Evolutionary conservation across 2,797 vertebrate genomes (phyloP), one percentile per base, ranked within the genome.

Genomic region (Pseudopleuronectes americanus): DNA sequence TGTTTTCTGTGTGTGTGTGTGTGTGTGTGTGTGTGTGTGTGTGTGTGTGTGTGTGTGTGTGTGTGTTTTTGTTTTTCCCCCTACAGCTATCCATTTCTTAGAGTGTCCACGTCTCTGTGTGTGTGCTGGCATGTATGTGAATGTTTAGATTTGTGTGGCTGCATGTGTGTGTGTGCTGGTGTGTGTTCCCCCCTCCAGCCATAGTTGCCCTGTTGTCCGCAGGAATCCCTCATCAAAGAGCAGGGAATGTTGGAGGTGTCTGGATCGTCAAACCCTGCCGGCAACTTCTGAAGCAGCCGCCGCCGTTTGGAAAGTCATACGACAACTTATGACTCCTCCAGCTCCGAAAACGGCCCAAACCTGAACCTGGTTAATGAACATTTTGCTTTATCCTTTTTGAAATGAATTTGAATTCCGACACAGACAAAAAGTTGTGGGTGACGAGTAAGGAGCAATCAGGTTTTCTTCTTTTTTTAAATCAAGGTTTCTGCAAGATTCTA

Each of bases 221-320:
- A 84, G 83, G 85, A 89, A 90, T 88, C 79, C 77, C 77, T 86
- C 85, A 89, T 91, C 85, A 92, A 91, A 90, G 88, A 73, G 63
- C 62, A 13, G 78, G 73, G 78, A 87, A 81, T 57, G 80, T 88
- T 72, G 23, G 17, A 89, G 80, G 87, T 89, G 87, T 87, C 77
- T 81, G 84, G 68, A 78, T 83, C 51, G 58, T 84, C 89, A 88
- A 81, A 90, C 80, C 75, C 77, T 60, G 65, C 26, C 47, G 54
- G 71, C 48, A 16, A 84, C 84, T 84, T 87, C 76, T 84, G 49
- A 82, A 84, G 82, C 77, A 31, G 19, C 64, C 47, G 14, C 19
- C 47, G 0, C 54, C 52, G 61, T 72, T 60, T 58, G 76, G 68
- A 49, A 84, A 63, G 52, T 72, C 33, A 69, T 4, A 45, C 71